Base-by-base conservation (phyloP, 1,140 invertebrate species). In the Aphis gossypii region DNA sequence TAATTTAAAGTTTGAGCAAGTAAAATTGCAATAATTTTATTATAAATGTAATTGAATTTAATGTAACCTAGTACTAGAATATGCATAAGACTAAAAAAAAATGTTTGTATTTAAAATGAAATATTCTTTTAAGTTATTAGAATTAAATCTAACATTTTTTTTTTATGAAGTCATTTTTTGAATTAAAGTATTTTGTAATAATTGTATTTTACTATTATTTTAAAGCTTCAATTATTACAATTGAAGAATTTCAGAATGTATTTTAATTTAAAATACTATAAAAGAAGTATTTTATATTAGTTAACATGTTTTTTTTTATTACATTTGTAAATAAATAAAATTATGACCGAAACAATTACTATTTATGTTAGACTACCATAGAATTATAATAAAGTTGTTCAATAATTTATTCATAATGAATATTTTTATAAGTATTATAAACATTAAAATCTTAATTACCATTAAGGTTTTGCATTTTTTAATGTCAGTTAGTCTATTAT, bases 361-460 rank as follows among this genome's bases (percentile, higher is more conserved):
- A n/a, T n/a, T 18, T n/a, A 46, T 87, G 3, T n/a, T 48, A 48
- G 30, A n/a, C 6, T 2, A 87, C 11, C 11, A 41, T 25, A 44
- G 2, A 84, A 84, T 83, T 38, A 83, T 25, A 25, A n/a, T 68
- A 0, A n/a, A 38, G 38, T 83, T 83, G 5, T 83, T 8, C 20
- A 38, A 21, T 25, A 23, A 83, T 83, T 83, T 38, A 83, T 83
- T 83, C 35, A 83, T 83, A 83, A 41, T 83, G 21, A 86, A 46
- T 25, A 86, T 86, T 86, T 86, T 86, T 30, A 25, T 86, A 41
- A 86, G 41, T 86, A 86, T 86, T 86, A 86, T 86, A 44, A 87
- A 87, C 14, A 87, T n/a, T n/a, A 87, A 46, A 46, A n/a, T 87
- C 84, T 87, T 48, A 46, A 87, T 87, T n/a, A 87, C 0, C 2